These are phyloP conservation scores for Nansenia antarctica DNA, from an alignment of 2,113 vertebrate genomes.

Conservation along the genomic window DNA sequence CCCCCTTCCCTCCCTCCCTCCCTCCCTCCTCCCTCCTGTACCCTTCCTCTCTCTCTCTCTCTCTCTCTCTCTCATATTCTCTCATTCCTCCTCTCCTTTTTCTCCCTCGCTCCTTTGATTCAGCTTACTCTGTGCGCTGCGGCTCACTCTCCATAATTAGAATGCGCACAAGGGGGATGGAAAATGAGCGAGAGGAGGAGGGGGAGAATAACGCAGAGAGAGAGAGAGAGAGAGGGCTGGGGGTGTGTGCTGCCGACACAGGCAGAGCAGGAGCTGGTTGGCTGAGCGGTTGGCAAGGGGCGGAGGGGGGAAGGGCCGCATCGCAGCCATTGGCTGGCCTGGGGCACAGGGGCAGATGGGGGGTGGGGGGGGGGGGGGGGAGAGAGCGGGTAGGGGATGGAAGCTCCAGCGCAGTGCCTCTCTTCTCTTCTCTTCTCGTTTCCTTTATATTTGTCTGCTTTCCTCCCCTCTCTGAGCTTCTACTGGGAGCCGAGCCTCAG, in stretches of 20 bases:
- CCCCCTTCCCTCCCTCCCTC: conserved; percentile 4
- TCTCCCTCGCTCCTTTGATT: conserved; percentile 41
- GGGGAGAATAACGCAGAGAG: background rate
- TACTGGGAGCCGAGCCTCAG: conserved; percentile 37
- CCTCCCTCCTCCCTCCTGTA: conserved; percentile 16
- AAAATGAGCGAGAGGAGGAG: background rate
- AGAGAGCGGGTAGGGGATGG: too few relatives aligned
- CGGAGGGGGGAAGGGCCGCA: conserved; percentile 33
- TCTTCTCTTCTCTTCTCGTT: background rate
- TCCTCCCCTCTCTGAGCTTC: conserved; percentile 24
- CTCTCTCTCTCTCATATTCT: conserved; percentile 24
- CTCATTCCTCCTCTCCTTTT: conserved; percentile 13
- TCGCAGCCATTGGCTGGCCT: conserved; percentile 31
- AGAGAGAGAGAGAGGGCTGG: conserved; percentile 9
- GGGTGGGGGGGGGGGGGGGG: background rate
- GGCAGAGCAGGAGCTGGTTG: conserved; percentile 33
- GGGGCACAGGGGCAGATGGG: conserved; percentile 4
- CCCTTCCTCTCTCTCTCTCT: conserved; percentile 7
- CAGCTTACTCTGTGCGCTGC: conserved; percentile 27
- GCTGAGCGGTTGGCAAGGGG: conserved; percentile 47
- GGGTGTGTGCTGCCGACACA: conserved; percentile 47
- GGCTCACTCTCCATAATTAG: conserved; percentile 55
- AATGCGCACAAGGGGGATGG: conserved; percentile 39
- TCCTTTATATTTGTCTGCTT: too few relatives aligned
- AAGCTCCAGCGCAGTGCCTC: background rate